A percentile compares a stretch with the other conserved stretches of the same genome.
phyloP scores from a whole-genome alignment of 2,888 invertebrate species.

The Andrena camellia region DNA sequence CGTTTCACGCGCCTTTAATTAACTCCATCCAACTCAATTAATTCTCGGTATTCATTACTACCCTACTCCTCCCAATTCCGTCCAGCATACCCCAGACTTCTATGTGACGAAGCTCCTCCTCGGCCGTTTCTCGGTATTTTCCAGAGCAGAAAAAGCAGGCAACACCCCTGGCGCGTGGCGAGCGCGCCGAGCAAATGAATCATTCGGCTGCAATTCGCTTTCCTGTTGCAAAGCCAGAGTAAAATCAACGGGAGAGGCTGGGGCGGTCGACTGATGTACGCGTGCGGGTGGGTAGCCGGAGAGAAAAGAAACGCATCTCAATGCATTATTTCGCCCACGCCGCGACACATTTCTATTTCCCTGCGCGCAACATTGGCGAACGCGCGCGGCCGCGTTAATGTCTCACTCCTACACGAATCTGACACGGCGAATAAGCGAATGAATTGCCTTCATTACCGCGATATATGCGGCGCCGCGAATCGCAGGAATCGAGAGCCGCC shows the following conservation, averaged over 20 bases:
- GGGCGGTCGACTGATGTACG: not conserved
- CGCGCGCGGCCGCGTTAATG: conserved; percentile 54
- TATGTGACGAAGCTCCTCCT: not conserved
- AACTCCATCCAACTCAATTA: too few species aligned
- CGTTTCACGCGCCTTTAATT: too few species aligned
- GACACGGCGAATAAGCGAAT: conserved; percentile 70
- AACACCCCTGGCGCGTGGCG: conserved; percentile 11
- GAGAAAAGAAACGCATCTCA: conserved; percentile 58
- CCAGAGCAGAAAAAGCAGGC: not conserved
- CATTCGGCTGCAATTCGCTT: conserved; percentile 50
- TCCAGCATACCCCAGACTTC: not conserved
- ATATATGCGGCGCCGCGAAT: conserved; percentile 66
- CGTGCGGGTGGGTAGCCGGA: conserved; percentile 57
- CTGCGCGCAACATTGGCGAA: not conserved
- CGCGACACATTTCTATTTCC: conserved; percentile 38
- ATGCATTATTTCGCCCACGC: conserved; percentile 66
- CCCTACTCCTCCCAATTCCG: not conserved
- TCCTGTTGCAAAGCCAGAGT: conserved; percentile 22
- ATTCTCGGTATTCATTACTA: not conserved
- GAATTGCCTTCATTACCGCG: conserved; percentile 70
- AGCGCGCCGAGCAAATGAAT: conserved; percentile 38
- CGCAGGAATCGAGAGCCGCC: conserved; percentile 57
- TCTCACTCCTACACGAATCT: conserved; percentile 71
- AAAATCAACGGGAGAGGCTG: conserved; percentile 7
- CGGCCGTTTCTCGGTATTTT: conserved; percentile 19